Percentiles rank a stretch among this genome's conserved stretches.
phyloP scores from a whole-genome alignment of 2,888 invertebrate genomes.

The Rutpela maculata region DNA sequence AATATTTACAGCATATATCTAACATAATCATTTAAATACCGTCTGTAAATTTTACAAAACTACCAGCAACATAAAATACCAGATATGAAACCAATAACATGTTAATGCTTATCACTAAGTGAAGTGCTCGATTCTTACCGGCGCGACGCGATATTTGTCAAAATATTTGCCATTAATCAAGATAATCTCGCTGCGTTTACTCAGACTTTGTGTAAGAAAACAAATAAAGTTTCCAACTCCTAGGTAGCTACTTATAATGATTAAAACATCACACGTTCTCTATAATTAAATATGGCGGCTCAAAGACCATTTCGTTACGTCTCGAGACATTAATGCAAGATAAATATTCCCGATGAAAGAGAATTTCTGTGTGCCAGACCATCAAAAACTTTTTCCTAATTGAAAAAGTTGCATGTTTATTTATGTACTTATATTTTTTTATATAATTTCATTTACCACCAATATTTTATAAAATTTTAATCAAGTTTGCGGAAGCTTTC shows the following conservation, averaged over 20 bases:
- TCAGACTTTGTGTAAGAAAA: constrained; percentile 69
- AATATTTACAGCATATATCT: too few relatives aligned
- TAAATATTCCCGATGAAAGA: constrained; percentile 40
- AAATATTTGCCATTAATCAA: constrained; percentile 74
- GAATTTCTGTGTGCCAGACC: constrained; percentile 37
- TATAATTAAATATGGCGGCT: constrained; percentile 69
- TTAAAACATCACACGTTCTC: constrained; percentile 71
- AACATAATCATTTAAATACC: too few relatives aligned
- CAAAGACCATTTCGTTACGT: constrained; percentile 53
- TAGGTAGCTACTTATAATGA: constrained; percentile 71
- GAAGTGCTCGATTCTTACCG: constrained; percentile 51
- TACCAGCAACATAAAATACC: constrained; percentile 28
- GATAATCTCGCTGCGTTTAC: constrained; percentile 70
- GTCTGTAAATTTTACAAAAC: not conserved
- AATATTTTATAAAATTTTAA: constrained; percentile 28
- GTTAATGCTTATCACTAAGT: constrained; percentile 43
- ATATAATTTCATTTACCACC: constrained; percentile 3
- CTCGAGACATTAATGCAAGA: constrained; percentile 39
- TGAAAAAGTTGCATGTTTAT: constrained; percentile 26
- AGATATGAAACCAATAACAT: constrained; percentile 50
- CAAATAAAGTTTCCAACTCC: constrained; percentile 70
- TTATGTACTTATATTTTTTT: constrained; percentile 13
- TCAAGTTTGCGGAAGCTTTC: not conserved
- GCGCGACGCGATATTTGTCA: constrained; percentile 68
- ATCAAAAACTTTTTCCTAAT: constrained; percentile 27